phyloP scores from a whole-genome alignment of 2,888 invertebrate species.

The Argynnis bischoffii region DNA sequence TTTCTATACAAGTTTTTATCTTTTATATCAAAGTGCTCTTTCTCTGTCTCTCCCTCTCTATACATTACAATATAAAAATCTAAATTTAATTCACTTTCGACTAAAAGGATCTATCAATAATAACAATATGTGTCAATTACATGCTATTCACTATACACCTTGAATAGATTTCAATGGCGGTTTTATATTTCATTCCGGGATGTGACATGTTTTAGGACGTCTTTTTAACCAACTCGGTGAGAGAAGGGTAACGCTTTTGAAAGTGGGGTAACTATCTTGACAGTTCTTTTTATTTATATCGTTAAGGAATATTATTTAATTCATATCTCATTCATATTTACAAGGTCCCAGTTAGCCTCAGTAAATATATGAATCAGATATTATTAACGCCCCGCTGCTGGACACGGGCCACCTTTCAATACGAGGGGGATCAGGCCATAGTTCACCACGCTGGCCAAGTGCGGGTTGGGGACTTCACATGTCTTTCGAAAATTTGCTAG shows the following conservation, averaged over 20 bases:
- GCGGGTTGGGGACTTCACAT: too few relatives aligned
- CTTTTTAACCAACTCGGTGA: slow-evolving; percentile 1
- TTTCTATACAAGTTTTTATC: too few relatives aligned
- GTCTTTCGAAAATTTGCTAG: too few relatives aligned
- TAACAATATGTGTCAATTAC: slow-evolving; percentile 3
- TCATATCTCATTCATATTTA: not conserved
- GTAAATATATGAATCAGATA: not conserved
- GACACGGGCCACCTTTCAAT: too few relatives aligned
- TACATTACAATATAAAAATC: too few relatives aligned
- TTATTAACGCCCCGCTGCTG: too few relatives aligned
- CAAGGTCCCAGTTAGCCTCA: too few relatives aligned
- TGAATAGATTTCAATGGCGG: slow-evolving; percentile 4
- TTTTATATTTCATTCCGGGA: slow-evolving; percentile 10
- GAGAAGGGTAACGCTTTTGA: slow-evolving; percentile 5
- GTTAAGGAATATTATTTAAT: not conserved
- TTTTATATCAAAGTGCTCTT: too few relatives aligned
- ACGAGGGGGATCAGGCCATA: too few relatives aligned
- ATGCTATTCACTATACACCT: not conserved
- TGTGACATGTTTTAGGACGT: slow-evolving; percentile 6
- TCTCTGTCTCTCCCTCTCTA: too few relatives aligned
- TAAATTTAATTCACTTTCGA: too few relatives aligned
- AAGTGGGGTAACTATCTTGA: not conserved
- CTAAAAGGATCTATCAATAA: slow-evolving; percentile 2
- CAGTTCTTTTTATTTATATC: not conserved
- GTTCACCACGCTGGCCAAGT: too few relatives aligned